Conservation (phyloP, 2,113 vertebrate genomes). For the Oxyura jamaicensis region DNA sequence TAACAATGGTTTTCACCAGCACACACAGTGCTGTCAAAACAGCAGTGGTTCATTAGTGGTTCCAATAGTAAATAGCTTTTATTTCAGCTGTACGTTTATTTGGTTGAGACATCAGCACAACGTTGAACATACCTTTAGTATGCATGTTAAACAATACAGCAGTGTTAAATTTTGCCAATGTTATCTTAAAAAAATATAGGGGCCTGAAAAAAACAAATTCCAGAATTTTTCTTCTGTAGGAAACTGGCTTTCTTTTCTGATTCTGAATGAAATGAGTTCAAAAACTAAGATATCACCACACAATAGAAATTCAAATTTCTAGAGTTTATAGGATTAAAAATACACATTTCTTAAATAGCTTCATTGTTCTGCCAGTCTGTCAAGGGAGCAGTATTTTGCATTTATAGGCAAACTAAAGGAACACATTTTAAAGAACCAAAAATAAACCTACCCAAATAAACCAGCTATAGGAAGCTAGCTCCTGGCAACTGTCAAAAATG, state of each 20-base stretch:
- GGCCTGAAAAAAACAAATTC: not conserved
- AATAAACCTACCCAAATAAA: slow-evolving; percentile 55
- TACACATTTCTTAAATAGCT: not conserved
- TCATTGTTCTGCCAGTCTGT: not conserved
- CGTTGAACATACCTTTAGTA: not conserved
- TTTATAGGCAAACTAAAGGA: slow-evolving; percentile 37
- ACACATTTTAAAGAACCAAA: slow-evolving; percentile 19
- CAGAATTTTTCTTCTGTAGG: not conserved
- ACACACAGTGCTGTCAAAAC: not conserved
- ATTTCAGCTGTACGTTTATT: not conserved
- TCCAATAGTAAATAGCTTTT: not conserved
- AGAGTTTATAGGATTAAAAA: not conserved
- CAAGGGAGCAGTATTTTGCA: not conserved
- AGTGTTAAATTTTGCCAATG: not conserved
- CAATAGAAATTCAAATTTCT: not conserved
- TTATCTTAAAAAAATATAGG: not conserved
- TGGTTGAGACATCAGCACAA: not conserved
- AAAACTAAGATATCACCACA: not conserved
- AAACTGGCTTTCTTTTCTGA: not conserved
- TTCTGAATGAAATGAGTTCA: not conserved
- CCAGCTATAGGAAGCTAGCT: not conserved
- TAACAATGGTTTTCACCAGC: not conserved
- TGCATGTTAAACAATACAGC: not conserved
- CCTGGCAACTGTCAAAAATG: slow-evolving; percentile 30
- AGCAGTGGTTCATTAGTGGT: not conserved